Evolutionary conservation across 2,888 invertebrate genomes (phyloP).

Genomic region (Aromia moschata): DNA sequence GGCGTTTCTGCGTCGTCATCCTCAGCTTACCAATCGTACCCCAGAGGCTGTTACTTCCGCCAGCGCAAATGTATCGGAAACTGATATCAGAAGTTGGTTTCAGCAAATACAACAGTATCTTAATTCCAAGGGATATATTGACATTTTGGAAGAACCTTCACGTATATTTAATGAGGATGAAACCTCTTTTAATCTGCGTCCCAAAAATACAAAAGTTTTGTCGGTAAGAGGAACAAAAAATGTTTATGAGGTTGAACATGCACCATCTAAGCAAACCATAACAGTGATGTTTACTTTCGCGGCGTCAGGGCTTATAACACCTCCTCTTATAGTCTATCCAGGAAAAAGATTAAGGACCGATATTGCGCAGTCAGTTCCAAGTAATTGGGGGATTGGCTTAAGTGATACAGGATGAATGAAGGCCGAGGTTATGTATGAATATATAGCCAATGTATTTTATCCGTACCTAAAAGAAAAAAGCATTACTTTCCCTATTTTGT

Average conservation of each 20-base stretch:
- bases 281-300: conserved; percentile 56
- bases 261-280: conserved; percentile 49
- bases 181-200: conserved; percentile 52
- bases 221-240: conserved; percentile 38
- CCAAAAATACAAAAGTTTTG: conserved; percentile 48
- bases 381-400: conserved; percentile 56
- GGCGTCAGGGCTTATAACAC: conserved; percentile 48
- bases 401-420: conserved; percentile 61
- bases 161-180: conserved; percentile 55
- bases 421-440: too few species aligned
- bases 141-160: conserved; percentile 49
- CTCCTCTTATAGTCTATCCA: conserved; percentile 55
- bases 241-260: conserved; percentile 51
- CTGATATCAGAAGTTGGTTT: conserved; percentile 28
- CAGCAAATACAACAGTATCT: conserved; percentile 22
- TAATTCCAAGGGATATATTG: conserved; percentile 35
- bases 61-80: too few species aligned
- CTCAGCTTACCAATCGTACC: too few species aligned
- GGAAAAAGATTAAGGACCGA: conserved; percentile 53
- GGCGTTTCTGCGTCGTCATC: too few species aligned
- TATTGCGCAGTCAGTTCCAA: conserved; percentile 51
- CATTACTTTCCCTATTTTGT: conserved; percentile 51
- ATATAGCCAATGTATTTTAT: conserved; percentile 51
- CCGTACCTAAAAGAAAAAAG: conserved; percentile 50
- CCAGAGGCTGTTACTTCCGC: too few species aligned